Conservation (phyloP, 2,113 vertebrate species). For the Embiotoca jacksoni region DNA sequence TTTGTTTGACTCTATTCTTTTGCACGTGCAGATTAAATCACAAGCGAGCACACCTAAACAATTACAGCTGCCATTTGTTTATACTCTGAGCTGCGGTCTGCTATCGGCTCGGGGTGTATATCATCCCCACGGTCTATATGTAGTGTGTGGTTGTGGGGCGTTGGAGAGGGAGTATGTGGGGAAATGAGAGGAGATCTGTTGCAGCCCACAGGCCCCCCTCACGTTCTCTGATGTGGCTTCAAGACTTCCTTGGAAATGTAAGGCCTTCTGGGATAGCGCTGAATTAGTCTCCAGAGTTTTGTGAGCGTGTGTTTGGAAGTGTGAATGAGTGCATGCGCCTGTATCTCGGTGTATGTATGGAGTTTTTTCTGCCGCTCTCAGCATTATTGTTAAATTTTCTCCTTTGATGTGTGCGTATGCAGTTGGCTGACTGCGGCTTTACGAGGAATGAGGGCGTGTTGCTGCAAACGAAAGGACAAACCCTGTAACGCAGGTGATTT, state of each 20-base stretch:
- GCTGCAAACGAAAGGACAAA: constrained; percentile 31
- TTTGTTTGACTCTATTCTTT: constrained; percentile 23
- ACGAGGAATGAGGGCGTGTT: constrained; percentile 50
- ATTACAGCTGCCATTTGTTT: constrained; percentile 69
- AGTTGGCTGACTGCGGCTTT: constrained; percentile 40
- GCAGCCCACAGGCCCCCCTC: constrained; percentile 74
- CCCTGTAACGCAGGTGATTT: constrained; percentile 47
- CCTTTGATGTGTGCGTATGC: constrained; percentile 62
- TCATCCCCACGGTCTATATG: constrained; percentile 63
- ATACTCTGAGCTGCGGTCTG: constrained; percentile 28
- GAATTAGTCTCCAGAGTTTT: constrained; percentile 61
- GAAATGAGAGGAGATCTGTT: constrained; percentile 78
- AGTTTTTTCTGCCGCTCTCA: constrained; percentile 10
- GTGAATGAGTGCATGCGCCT: constrained; percentile 45
- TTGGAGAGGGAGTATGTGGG: constrained; percentile 68
- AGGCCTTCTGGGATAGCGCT: constrained; percentile 71
- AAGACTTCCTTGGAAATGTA: constrained; percentile 71
- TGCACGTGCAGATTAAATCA: constrained; percentile 43
- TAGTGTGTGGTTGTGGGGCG: constrained; percentile 65
- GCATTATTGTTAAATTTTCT: constrained; percentile 26
- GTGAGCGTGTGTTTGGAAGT: constrained; percentile 36
- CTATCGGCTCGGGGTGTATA: constrained; percentile 48
- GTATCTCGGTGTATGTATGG: constrained; percentile 11
- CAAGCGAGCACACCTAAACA: constrained; percentile 33
- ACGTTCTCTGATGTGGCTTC: constrained; percentile 78